These are phyloP conservation scores for Melanotaenia boesemani DNA, from an alignment of 2,797 vertebrate species.

Conservation along the genomic window DNA sequence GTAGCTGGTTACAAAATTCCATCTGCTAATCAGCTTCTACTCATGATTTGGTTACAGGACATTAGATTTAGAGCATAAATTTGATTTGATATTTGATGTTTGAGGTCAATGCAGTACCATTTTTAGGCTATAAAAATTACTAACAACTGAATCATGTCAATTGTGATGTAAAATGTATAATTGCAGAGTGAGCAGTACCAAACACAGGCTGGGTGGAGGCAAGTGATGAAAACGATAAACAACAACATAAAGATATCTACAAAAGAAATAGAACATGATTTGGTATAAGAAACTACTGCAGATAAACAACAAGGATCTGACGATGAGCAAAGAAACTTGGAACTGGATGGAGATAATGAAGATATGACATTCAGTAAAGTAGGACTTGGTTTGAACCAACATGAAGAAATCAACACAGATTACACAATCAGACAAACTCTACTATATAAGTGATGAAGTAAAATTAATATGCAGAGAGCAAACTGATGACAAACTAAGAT, in stretches of 20 bases:
- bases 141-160: no score
- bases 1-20: slow-evolving; percentile 18
- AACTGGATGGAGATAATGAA: not conserved
- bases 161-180: no score
- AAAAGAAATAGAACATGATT: no score
- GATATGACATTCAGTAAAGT: not conserved
- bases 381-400: not conserved
- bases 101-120: no score
- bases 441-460: not conserved
- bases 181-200: no score
- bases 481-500: not conserved
- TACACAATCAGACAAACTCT: not conserved
- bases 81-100: not conserved
- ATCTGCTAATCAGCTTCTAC: slow-evolving; percentile 12
- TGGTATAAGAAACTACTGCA: no score
- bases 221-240: no score
- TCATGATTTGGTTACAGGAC: not conserved
- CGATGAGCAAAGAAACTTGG: not conserved
- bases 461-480: not conserved
- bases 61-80: slow-evolving; percentile 5
- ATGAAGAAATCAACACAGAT: not conserved
- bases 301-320: not conserved
- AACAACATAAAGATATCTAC: not conserved
- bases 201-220: no score
- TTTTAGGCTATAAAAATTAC: no score